Base-by-base conservation (phyloP, 2,888 invertebrate genomes). In the Carcina quercana region DNA sequence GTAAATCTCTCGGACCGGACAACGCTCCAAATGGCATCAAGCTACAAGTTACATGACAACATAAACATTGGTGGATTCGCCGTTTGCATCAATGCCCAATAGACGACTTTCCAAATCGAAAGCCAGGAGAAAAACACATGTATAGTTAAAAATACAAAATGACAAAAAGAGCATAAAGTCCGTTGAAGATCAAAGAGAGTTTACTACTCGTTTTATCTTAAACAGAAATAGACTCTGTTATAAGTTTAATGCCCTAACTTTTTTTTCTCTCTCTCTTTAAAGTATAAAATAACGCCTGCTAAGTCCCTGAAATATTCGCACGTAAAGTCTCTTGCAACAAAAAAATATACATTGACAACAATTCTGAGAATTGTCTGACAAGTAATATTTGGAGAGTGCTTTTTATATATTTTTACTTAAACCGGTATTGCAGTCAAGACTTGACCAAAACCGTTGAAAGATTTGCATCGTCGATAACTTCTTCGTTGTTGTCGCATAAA, bases 131-230 rank as follows among this genome's bases (percentile, higher is more conserved):
- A 22, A 25, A 17, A 22, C 24, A 25, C 25, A 30, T 22, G 19
- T 8, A 24, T 5, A 14, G 31, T 13, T 44, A 40, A 44, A 42
- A 37, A 49, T 38, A 40, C 32, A 37, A 43, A 59, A 58, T 52
- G 50, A 52, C 54, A 57, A 29, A 15, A 26, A 21, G 27, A 46
- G 42, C 44, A 46, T 42, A 53, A 50, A 49, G 42, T 41, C 37
- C n/a, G 39, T 34, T 45, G 37, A 37, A 62, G 55, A 59, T 64
- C 63, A 62, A 64, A 66, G 64, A 40, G 25, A 48, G 43, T 62
- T 64, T 57, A 64, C 46, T 28, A 50, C 52, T 49, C 43, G 51
- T 53, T 61, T 53, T 53, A 55, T 46, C 40, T 53, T 49, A 12
- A 28, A 33, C 53, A 44, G 43, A 54, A 61, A 52, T 49, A 53